Percentiles rank a stretch among this genome's conserved stretches.
These are phyloP conservation scores for Drosophila pegasa DNA, from an alignment of 2,888 invertebrate genomes.

Conservation along the genomic window DNA sequence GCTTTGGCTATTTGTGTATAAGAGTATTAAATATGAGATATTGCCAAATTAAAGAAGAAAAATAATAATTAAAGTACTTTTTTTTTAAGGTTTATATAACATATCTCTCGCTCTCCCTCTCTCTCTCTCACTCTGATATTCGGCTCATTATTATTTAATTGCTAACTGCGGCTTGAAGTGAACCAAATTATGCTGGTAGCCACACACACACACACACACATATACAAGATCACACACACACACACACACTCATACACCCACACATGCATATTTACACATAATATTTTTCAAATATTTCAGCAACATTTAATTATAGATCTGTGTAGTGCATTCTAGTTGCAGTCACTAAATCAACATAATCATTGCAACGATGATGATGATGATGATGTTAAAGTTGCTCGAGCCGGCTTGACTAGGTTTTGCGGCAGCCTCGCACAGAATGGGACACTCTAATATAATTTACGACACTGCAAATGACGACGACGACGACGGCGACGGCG, in stretches of 20 bases:
- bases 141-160: neutral
- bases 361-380: constrained; percentile 40
- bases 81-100: neutral
- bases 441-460: constrained; percentile 77
- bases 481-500: constrained; percentile 57
- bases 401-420: constrained; percentile 49
- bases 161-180: neutral
- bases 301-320: constrained; percentile 6
- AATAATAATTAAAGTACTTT: neutral
- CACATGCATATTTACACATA: neutral
- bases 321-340: constrained; percentile 51
- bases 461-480: constrained; percentile 78
- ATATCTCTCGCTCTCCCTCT: too few species aligned
- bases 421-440: constrained; percentile 48
- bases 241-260: neutral
- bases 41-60: neutral
- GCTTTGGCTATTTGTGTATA: constrained; percentile 1
- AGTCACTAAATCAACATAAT: constrained; percentile 27
- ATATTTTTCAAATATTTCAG: constrained; percentile 2
- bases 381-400: constrained; percentile 51
- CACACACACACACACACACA: neutral
- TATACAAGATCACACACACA: too few species aligned
- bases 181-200: constrained; percentile 6
- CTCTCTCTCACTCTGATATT: too few species aligned
- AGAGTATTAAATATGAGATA: neutral